A percentile compares a stretch with the other conserved stretches of the same genome.
Evolutionary conservation across 2,113 vertebrate species (phyloP).

Genomic region (Osmerus eperlanus): DNA sequence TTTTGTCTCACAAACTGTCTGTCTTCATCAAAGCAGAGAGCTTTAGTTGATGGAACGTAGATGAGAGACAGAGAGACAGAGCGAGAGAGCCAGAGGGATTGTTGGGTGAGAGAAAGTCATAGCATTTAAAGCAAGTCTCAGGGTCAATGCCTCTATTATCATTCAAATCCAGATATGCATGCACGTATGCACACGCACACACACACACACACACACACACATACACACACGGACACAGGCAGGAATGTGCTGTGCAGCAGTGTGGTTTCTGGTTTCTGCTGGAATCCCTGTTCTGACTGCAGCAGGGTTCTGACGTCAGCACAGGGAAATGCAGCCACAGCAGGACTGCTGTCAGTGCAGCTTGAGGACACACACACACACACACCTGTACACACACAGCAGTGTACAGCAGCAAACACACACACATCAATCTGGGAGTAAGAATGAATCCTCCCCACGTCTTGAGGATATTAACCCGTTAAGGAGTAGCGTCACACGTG

Average conservation of each 20-base stretch:
- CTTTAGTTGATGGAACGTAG: slow-evolving; percentile 44
- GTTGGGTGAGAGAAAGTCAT: slow-evolving; percentile 40
- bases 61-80: slow-evolving; percentile 33
- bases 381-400: slow-evolving; percentile 3
- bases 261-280: slow-evolving; percentile 32
- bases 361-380: slow-evolving; percentile 25
- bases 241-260: slow-evolving; percentile 33
- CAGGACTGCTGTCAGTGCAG: slow-evolving; percentile 34
- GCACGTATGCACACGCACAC: slow-evolving; percentile 24
- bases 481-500: too few relatives aligned
- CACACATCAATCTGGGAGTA: background rate
- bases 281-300: slow-evolving; percentile 51
- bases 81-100: background rate
- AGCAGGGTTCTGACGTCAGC: slow-evolving; percentile 48
- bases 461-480: too few relatives aligned
- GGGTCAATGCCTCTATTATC: slow-evolving; percentile 61
- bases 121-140: slow-evolving; percentile 50
- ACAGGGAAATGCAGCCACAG: slow-evolving; percentile 50
- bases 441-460: too few relatives aligned
- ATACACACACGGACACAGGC: background rate
- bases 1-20: slow-evolving; percentile 37
- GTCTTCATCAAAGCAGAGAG: slow-evolving; percentile 35
- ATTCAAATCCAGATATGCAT: slow-evolving; percentile 51
- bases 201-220: background rate
- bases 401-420: background rate